A percentile compares a stretch with the other conserved stretches of the same genome.
Evolutionary conservation across 2,888 invertebrate genomes (phyloP).

Genomic region (Tanaodytes sp.): DNA sequence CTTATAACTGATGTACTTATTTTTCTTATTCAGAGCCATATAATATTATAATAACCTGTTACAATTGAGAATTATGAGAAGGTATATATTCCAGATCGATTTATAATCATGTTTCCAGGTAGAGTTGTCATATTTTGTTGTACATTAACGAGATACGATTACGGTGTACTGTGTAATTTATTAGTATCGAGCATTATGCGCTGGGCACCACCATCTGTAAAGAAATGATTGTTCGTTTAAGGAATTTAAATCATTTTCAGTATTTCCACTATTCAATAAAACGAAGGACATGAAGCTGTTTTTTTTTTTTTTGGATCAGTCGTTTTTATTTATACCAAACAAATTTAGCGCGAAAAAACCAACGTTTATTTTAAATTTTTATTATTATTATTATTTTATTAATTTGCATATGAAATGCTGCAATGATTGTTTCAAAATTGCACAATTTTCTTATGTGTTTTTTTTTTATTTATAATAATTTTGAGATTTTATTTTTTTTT

Average conservation of each 20-base stretch:
- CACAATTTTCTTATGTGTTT: no score
- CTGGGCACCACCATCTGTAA: slow-evolving; percentile 30
- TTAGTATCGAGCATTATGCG: slow-evolving; percentile 7
- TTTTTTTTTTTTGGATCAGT: no score
- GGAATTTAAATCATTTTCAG: slow-evolving; percentile 36
- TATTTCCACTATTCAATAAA: slow-evolving; percentile 49
- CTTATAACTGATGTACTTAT: slow-evolving; percentile 56
- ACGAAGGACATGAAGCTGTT: slow-evolving; percentile 18
- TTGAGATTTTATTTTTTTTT: no score
- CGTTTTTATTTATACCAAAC: no score
- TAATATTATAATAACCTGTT: no score
- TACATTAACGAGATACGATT: slow-evolving; percentile 33
- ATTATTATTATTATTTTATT: no score
- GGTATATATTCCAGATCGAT: slow-evolving; percentile 51
- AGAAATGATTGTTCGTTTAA: slow-evolving; percentile 32
- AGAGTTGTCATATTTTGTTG: slow-evolving; percentile 52
- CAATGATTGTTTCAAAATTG: no score
- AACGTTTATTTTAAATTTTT: no score
- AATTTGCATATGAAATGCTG: no score
- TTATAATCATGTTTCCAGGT: slow-evolving; percentile 50
- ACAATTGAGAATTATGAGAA: slow-evolving; percentile 45
- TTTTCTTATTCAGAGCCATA: slow-evolving; percentile 54
- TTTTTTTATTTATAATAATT: no score
- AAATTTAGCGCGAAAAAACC: no score
- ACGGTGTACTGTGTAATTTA: slow-evolving; percentile 26